These are phyloP conservation scores for Trinorchestia longiramus DNA, from an alignment of 1,140 invertebrate species.

Conservation along the genomic window DNA sequence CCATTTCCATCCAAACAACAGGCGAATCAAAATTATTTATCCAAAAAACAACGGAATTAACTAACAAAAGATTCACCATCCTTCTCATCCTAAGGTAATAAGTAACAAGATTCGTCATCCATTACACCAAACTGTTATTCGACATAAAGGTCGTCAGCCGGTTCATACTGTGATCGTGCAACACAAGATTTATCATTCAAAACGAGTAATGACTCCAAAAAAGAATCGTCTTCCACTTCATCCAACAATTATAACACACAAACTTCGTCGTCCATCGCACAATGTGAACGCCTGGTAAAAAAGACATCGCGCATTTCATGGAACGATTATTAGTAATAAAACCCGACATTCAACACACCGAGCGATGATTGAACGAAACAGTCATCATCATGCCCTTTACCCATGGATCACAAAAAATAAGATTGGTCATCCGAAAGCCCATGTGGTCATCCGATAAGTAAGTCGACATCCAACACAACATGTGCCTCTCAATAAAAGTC, in stretches of 20 bases:
- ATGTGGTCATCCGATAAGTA: background rate
- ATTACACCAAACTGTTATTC: background rate
- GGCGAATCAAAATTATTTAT: background rate
- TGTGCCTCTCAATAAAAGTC: background rate
- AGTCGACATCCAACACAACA: background rate
- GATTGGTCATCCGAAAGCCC: background rate
- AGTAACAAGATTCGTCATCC: background rate
- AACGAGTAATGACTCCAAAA: background rate
- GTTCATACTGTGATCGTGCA: background rate
- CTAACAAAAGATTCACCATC: background rate
- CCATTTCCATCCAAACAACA: background rate
- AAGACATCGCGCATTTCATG: background rate
- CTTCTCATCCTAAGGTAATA: background rate
- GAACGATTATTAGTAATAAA: background rate
- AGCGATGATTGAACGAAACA: background rate
- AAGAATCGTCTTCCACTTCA: background rate
- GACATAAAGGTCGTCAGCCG: background rate
- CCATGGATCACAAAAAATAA: background rate
- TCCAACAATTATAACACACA: background rate
- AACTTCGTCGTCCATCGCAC: background rate
- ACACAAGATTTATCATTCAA: background rate
- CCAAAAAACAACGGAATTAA: background rate
- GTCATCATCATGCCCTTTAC: background rate
- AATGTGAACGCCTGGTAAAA: background rate
- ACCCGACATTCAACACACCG: background rate